Conservation (phyloP, 2,888 invertebrate genomes). For the Neoaliturus tenellus region DNA sequence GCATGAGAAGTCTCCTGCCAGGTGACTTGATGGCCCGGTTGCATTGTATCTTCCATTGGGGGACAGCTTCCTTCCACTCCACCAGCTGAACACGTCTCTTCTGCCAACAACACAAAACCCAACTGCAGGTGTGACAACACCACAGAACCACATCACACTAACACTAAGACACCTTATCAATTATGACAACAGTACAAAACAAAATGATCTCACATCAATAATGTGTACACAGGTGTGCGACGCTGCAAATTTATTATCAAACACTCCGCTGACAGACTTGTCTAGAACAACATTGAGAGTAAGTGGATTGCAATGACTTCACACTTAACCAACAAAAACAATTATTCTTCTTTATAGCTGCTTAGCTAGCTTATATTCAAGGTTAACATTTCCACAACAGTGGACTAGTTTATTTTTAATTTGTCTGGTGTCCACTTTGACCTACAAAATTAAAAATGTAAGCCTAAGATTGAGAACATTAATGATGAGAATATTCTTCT, state of each 20-base stretch:
- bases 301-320: background rate
- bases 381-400: too few relatives aligned
- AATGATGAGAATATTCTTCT: too few relatives aligned
- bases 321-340: too few relatives aligned
- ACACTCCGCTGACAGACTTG: background rate
- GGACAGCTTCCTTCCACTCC: conserved; percentile 11
- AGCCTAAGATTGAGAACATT: too few relatives aligned
- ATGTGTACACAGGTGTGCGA: background rate
- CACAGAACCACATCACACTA: too few relatives aligned
- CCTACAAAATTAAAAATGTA: too few relatives aligned
- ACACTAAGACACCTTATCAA: background rate
- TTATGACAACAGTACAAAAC: background rate
- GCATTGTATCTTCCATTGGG: background rate
- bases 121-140: conserved; percentile 4
- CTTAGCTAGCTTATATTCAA: too few relatives aligned
- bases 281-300: background rate
- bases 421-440: too few relatives aligned
- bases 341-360: too few relatives aligned
- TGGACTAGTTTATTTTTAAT: too few relatives aligned
- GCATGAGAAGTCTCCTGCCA: background rate
- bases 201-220: too few relatives aligned
- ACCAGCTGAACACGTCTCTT: conserved; percentile 33
- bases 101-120: conserved; percentile 3
- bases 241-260: background rate
- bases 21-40: background rate